Conservation (phyloP, 2,888 invertebrate species). For the Diarsia rubi region DNA sequence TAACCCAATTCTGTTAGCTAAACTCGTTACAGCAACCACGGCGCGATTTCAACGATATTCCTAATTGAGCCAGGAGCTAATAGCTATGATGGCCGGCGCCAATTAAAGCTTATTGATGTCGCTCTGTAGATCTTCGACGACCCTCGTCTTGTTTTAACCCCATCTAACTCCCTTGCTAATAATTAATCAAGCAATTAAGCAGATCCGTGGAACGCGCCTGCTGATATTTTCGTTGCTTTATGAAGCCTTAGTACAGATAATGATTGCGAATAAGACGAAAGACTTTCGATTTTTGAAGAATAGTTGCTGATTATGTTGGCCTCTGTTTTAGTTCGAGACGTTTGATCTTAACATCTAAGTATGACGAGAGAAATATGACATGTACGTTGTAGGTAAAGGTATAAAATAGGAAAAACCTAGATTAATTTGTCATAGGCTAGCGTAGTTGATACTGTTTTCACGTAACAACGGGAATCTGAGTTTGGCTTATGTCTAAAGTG, state of each 20-base stretch:
- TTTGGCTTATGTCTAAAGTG: conserved; percentile 14
- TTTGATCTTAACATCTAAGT: background rate
- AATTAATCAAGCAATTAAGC: conserved; percentile 90
- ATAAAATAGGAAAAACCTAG: background rate
- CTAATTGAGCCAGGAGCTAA: conserved; percentile 85
- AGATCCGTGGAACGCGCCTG: conserved; percentile 74
- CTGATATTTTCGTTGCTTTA: conserved; percentile 78
- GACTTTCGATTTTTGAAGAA: background rate
- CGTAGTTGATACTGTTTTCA: background rate
- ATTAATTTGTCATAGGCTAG: background rate
- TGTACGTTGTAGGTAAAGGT: background rate
- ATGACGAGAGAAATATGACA: background rate
- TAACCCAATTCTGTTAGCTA: conserved; percentile 62
- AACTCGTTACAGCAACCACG: conserved; percentile 65
- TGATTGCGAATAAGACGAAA: conserved; percentile 2
- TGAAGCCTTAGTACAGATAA: conserved; percentile 53
- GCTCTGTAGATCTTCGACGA: conserved; percentile 83
- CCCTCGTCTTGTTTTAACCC: conserved; percentile 89
- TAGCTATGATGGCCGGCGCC: conserved; percentile 86
- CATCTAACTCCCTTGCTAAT: conserved; percentile 85
- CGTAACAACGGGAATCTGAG: background rate
- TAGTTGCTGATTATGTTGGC: background rate
- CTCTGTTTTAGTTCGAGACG: background rate
- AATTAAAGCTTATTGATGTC: conserved; percentile 90
- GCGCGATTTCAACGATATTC: conserved; percentile 76